phyloP scores from a whole-genome alignment of 2,888 invertebrate species.

The Pycnomerus fuliginosus region DNA sequence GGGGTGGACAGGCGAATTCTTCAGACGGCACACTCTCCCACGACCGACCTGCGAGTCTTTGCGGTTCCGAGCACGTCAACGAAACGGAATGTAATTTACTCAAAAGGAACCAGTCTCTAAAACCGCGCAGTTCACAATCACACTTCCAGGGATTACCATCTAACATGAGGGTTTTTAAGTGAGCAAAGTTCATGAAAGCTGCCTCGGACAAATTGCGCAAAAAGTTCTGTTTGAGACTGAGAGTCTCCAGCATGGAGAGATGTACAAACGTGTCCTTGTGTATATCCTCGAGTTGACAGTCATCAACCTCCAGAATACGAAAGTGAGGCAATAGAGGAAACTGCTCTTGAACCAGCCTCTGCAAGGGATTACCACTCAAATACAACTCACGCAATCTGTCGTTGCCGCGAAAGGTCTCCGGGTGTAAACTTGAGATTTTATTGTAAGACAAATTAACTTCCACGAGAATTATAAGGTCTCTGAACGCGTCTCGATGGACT shows the following conservation, averaged over 20 bases:
- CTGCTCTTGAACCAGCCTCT: constrained; percentile 70
- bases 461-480: constrained; percentile 79
- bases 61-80: constrained; percentile 72
- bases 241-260: constrained; percentile 69
- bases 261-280: constrained; percentile 77
- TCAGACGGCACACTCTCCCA: constrained; percentile 77
- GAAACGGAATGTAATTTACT: constrained; percentile 73
- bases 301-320: constrained; percentile 75
- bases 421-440: constrained; percentile 70
- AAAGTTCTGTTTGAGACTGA: constrained; percentile 80
- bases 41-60: constrained; percentile 64
- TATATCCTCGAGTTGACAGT: constrained; percentile 74
- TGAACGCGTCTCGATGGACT: constrained; percentile 82
- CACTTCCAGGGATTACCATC: constrained; percentile 90
- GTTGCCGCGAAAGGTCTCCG: constrained; percentile 81
- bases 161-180: constrained; percentile 76
- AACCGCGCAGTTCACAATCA: constrained; percentile 81
- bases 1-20: constrained; percentile 82
- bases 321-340: constrained; percentile 82
- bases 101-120: constrained; percentile 80
- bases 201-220: constrained; percentile 68
- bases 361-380: constrained; percentile 80
- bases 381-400: constrained; percentile 76
- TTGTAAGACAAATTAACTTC: constrained; percentile 88
- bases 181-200: constrained; percentile 70